Evolutionary conservation across 2,888 invertebrate genomes (phyloP), one percentile per base, ranked within the genome.

Genomic region (Stenchaetothrips biformis): DNA sequence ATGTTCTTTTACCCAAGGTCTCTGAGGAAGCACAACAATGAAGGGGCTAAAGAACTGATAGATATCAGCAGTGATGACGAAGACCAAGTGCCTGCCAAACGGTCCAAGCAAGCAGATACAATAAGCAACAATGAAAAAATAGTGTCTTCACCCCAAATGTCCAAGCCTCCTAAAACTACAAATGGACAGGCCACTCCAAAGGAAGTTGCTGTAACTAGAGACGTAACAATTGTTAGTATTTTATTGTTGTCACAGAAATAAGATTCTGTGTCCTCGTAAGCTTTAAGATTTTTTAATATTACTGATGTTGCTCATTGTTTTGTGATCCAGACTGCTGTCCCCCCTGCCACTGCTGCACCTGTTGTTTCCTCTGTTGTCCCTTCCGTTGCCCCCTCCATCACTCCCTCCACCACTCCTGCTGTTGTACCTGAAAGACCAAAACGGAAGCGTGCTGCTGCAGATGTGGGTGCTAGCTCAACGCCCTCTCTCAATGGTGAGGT

Each of bases 1-100:
- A 37, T 37, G 4, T 37, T 37, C 37, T 37, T 37, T 37, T 37
- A 37, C 1, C 37, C 37, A 37, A 37, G 37, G 37, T 37, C 37
- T 37, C 1, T 37, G 4, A 37, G 37, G 37, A 37, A 37, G 4
- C 37, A 37, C 37, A 37, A 37, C 80, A 85, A 84, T 84, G 84
- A 85, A 77, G 80, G 84, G n/a, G 80, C 80, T 18, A 79, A 82
- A 67, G 92, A 94, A 85, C 86, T 94, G 80, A 91, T 95, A 84
- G 94, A 94, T 85, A 94, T 94, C 83, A 94, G 93, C 85, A 94
- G 93, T 85, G 93, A 92, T 84, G 93, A 82, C 0, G 79, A 84
- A 86, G 82, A 9, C 79, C 81, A 78, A 81, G 80, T 48, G 53
- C 81, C 77, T 74, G 77, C 3, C 80, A 82, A 48, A 82, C 18